Evolutionary conservation across 2,888 invertebrate genomes (phyloP).

Genomic region (Euphydryas editha): DNA sequence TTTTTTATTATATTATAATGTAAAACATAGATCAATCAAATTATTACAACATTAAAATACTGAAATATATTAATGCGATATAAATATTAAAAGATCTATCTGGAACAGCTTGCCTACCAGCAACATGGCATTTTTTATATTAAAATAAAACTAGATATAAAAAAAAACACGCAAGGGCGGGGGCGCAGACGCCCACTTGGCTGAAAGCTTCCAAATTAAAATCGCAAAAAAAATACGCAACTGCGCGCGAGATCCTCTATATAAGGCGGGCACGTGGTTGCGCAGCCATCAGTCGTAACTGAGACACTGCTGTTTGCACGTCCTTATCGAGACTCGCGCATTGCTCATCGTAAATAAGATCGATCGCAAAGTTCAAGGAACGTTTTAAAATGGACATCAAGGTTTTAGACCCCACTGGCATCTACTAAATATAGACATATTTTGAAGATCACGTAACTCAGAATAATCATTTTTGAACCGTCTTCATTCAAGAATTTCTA

Average conservation of each 20-base stretch:
- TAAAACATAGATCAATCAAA: too few relatives aligned
- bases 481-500: slow-evolving; percentile 19
- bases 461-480: slow-evolving; percentile 23
- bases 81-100: slow-evolving; percentile 18
- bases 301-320: slow-evolving; percentile 64
- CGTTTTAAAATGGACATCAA: slow-evolving; percentile 72
- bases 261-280: slow-evolving; percentile 75
- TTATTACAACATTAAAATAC: too few relatives aligned
- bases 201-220: slow-evolving; percentile 82
- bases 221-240: slow-evolving; percentile 80
- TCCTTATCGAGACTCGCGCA: slow-evolving; percentile 57
- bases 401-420: slow-evolving; percentile 79
- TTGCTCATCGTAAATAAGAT: slow-evolving; percentile 75
- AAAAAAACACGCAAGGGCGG: slow-evolving; percentile 65
- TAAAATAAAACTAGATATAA: slow-evolving; percentile 47
- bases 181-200: slow-evolving; percentile 74
- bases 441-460: slow-evolving; percentile 28
- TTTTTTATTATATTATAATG: too few relatives aligned
- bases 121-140: slow-evolving; percentile 59
- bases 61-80: background rate
- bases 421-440: slow-evolving; percentile 61
- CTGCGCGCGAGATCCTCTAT: slow-evolving; percentile 70
- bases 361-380: slow-evolving; percentile 67
- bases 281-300: slow-evolving; percentile 69
- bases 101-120: slow-evolving; percentile 32